Percentiles rank a stretch among this genome's conserved stretches.
Conservation (phyloP, 1,140 invertebrate species). For the Adoxophyes honmai region DNA sequence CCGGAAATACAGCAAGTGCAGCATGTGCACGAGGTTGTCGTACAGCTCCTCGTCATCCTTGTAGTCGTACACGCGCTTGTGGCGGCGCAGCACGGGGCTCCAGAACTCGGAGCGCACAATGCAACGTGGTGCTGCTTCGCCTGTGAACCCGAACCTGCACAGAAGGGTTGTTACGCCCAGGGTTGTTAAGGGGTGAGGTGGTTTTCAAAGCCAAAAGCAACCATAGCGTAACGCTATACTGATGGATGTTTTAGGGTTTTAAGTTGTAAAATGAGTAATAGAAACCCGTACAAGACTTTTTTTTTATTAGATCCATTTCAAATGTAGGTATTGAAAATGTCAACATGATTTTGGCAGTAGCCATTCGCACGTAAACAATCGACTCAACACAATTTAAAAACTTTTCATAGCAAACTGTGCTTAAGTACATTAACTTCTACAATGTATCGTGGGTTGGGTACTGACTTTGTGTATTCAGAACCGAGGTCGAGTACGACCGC, state of each 20-base stretch:
- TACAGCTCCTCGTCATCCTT: conserved; percentile 86
- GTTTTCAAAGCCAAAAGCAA: too few species aligned
- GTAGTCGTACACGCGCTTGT: conserved; percentile 85
- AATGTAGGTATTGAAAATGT: too few species aligned
- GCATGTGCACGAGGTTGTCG: conserved; percentile 91
- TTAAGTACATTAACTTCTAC: too few species aligned
- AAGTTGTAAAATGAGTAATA: too few species aligned
- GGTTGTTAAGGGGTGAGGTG: not conserved
- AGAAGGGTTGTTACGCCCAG: not conserved
- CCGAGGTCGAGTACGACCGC: conserved; percentile 95
- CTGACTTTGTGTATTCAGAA: conserved; percentile 94
- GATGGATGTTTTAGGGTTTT: too few species aligned
- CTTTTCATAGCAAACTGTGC: too few species aligned
- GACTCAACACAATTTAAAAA: too few species aligned
- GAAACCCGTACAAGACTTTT: too few species aligned
- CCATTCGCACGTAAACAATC: too few species aligned
- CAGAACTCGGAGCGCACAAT: conserved; percentile 90
- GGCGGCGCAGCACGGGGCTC: conserved; percentile 80
- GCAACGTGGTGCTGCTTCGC: conserved; percentile 90
- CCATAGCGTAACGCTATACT: too few species aligned
- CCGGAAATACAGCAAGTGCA: conserved; percentile 94
- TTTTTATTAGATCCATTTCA: too few species aligned
- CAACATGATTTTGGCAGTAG: too few species aligned
- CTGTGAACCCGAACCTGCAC: conserved; percentile 92
- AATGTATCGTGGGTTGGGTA: conserved; percentile 16